A percentile compares a stretch with the other conserved stretches of the same genome.
These are phyloP conservation scores for Amphimedon queenslandica DNA, from an alignment of 37 sponge, comb jelly and placozoan species.

Conservation along the genomic window DNA sequence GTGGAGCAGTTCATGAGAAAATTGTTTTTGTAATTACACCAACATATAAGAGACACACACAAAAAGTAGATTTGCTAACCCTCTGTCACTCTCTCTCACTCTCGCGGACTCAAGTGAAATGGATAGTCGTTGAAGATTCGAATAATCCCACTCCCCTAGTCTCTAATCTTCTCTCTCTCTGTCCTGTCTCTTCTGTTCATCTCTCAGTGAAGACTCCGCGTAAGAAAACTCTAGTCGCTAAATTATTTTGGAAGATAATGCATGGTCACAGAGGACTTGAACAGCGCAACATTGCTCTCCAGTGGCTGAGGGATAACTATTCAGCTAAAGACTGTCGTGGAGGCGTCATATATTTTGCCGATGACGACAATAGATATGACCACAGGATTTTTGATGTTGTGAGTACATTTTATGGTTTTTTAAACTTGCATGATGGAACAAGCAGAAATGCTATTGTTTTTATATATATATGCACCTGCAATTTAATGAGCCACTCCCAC, in stretches of 20 bases:
- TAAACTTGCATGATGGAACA: no score
- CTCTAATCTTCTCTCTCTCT: neutral
- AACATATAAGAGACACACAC: constrained; percentile 10
- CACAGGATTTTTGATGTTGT: constrained; percentile 83
- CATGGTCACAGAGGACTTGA: constrained; percentile 55
- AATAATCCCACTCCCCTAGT: neutral
- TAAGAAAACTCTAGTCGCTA: neutral
- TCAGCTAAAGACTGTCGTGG: constrained; percentile 16
- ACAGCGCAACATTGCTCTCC: constrained; percentile 73
- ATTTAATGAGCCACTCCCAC: no score
- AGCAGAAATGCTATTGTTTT: no score
- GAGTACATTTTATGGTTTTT: neutral
- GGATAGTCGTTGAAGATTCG: constrained; percentile 20
- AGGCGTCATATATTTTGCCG: constrained; percentile 90
- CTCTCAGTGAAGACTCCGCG: neutral
- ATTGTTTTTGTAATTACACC: neutral
- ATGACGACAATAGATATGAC: constrained; percentile 91
- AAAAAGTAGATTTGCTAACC: neutral
- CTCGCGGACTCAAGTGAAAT: neutral
- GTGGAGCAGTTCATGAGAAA: no score
- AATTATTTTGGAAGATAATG: neutral
- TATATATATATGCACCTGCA: no score
- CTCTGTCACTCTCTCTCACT: constrained; percentile 7
- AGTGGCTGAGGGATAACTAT: constrained; percentile 37
- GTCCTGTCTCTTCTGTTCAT: constrained; percentile 4